Conservation (phyloP, 2,888 invertebrate genomes). For the Drosophila emarginata region DNA sequence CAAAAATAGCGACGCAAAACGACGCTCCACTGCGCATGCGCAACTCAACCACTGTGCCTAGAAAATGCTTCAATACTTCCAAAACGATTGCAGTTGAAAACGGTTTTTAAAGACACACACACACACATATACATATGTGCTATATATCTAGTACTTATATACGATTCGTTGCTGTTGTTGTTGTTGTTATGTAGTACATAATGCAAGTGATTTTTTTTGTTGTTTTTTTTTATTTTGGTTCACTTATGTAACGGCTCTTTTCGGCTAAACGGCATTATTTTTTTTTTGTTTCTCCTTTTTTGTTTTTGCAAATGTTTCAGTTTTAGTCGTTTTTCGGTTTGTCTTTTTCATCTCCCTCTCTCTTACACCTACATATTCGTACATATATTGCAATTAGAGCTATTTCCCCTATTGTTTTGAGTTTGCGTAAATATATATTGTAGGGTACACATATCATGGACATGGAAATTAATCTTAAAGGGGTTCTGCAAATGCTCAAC, state of each 20-base stretch:
- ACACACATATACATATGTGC: not conserved
- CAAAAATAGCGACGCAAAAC: not conserved
- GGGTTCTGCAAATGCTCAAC: too few species aligned
- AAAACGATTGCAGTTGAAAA: not conserved
- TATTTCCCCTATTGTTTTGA: slow-evolving; percentile 60
- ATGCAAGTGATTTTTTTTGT: slow-evolving; percentile 11
- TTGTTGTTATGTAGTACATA: slow-evolving; percentile 29
- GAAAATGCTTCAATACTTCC: not conserved
- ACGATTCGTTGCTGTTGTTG: slow-evolving; percentile 29
- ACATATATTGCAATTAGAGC: slow-evolving; percentile 54
- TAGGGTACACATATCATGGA: not conserved
- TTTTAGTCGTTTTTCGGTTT: not conserved
- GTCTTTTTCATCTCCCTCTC: not conserved
- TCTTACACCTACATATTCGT: slow-evolving; percentile 20
- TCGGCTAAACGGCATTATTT: slow-evolving; percentile 67
- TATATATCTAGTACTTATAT: slow-evolving; percentile 6
- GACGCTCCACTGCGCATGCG: slow-evolving; percentile 8
- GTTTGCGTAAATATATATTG: slow-evolving; percentile 67
- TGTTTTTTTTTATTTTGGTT: slow-evolving; percentile 11
- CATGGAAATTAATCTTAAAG: not conserved
- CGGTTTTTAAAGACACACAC: not conserved
- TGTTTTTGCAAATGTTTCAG: slow-evolving; percentile 30
- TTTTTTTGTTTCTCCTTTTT: slow-evolving; percentile 32
- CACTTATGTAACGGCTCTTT: slow-evolving; percentile 64
- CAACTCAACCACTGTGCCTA: not conserved